Evolutionary conservation across 2,113 vertebrate species (phyloP), one percentile per base, ranked within the genome.

Genomic region (Campylorhamphus procurvoides): DNA sequence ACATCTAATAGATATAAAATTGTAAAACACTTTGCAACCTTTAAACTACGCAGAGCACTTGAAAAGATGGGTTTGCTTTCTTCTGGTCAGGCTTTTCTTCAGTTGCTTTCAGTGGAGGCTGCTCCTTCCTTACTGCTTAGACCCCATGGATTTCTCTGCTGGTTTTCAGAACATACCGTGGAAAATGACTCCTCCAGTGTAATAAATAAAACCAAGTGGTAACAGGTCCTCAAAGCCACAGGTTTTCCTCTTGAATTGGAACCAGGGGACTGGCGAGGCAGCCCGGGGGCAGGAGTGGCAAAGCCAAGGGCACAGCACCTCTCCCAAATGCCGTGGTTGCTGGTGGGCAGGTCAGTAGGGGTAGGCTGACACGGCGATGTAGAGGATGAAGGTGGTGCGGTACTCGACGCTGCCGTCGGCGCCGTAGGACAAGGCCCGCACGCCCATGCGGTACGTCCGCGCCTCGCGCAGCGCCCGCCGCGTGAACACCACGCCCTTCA

Each of bases 341-440:
- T 12, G 39, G 39, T 40, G 40, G 17, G 44, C 44, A 44, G 44
- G 46, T 89, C 87, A 90, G 87, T 84, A 99, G 8, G 99, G 99
- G 94, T 99, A 99, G 96, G 99, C 98, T 10, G 99, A 99, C 84
- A 99, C 99, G 4, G 99, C 98, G 83, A 99, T 99, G 89, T 99
- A 99, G n/a, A 99, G 98, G 31, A 99, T 99, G 97, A 99, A 99
- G 37, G 99, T 99, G 28, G 99, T 99, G 98, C 98, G 99, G 84
- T 99, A 99, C 77, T 99, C 99, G 6, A 99, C 95, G 68, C 96
- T 98, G 35, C 99, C 98, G 3, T 98, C 98, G 3, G 89, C 72
- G 11, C 98, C 96, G 97, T 99, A 99, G 52, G 99, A 99, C 25
- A 98, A 95, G 24, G 99, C 99, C 74, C 98, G 98, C 17, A 99